Evolutionary conservation across 2,797 vertebrate species (phyloP).

Genomic region (Saxicola maurus): DNA sequence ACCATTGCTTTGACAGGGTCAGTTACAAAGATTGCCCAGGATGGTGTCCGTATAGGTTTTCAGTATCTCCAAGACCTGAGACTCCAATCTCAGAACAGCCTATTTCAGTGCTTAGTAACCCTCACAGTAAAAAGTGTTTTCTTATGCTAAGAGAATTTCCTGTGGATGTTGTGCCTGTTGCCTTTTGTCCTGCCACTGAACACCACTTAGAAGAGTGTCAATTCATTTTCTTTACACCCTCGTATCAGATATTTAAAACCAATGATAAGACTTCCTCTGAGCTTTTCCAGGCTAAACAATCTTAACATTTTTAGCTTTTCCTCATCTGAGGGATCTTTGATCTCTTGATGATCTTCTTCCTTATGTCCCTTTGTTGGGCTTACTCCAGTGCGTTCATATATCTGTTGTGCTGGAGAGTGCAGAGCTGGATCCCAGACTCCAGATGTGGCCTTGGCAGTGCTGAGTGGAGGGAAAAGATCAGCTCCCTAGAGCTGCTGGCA

Average conservation of each 20-base stretch:
- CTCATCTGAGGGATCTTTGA: background rate
- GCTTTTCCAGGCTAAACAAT: background rate
- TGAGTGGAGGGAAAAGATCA: background rate
- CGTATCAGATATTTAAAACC: background rate
- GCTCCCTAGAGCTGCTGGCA: background rate
- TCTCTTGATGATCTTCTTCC: background rate
- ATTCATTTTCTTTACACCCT: background rate
- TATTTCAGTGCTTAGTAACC: background rate
- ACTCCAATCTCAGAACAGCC: background rate
- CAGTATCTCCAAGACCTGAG: background rate
- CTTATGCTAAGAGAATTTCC: background rate
- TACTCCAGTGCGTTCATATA: background rate
- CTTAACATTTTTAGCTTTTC: background rate
- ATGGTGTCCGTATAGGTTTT: background rate
- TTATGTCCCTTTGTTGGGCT: background rate
- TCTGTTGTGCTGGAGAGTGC: background rate
- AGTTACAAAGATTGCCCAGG: background rate
- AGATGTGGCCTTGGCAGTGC: background rate
- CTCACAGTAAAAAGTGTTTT: background rate
- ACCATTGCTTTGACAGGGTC: background rate
- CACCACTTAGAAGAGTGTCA: background rate
- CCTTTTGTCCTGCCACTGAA: background rate
- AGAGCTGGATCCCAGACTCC: background rate
- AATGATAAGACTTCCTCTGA: background rate
- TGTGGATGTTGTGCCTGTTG: background rate